Conservation (phyloP, 2,797 vertebrate species). For the Schizopygopsis pylzovi region DNA sequence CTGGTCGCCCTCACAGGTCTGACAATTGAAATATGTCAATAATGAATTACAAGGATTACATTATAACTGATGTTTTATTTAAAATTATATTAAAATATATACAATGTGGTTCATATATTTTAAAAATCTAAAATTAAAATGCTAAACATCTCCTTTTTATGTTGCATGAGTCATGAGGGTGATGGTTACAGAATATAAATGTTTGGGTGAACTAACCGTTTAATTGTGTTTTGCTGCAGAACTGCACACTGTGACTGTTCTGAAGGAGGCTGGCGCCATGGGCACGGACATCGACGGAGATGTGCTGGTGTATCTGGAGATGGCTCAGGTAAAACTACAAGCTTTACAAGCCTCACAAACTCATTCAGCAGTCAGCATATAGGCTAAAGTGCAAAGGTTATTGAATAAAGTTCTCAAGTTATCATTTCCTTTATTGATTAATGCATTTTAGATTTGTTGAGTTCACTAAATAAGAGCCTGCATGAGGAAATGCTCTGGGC, state of each 20-base stretch:
- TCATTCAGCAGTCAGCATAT: not conserved
- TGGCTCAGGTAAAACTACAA: constrained; percentile 71
- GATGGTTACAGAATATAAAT: not conserved
- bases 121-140: no score
- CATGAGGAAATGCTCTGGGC: not conserved
- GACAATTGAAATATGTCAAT: not conserved
- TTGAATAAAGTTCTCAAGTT: not conserved
- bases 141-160: not conserved
- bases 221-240: constrained; percentile 63
- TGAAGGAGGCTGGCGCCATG: constrained; percentile 67
- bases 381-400: not conserved
- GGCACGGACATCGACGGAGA: constrained; percentile 75
- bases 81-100: not conserved
- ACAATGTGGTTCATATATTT: not conserved
- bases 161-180: not conserved
- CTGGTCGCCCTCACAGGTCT: constrained; percentile 77
- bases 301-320: constrained; percentile 77
- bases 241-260: constrained; percentile 72
- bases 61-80: not conserved
- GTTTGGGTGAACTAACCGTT: not conserved
- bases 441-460: not conserved
- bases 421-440: not conserved
- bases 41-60: not conserved
- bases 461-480: not conserved
- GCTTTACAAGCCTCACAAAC: not conserved